Evolutionary conservation across 2,113 vertebrate genomes (phyloP).

Genomic region (Agapornis roseicollis): DNA sequence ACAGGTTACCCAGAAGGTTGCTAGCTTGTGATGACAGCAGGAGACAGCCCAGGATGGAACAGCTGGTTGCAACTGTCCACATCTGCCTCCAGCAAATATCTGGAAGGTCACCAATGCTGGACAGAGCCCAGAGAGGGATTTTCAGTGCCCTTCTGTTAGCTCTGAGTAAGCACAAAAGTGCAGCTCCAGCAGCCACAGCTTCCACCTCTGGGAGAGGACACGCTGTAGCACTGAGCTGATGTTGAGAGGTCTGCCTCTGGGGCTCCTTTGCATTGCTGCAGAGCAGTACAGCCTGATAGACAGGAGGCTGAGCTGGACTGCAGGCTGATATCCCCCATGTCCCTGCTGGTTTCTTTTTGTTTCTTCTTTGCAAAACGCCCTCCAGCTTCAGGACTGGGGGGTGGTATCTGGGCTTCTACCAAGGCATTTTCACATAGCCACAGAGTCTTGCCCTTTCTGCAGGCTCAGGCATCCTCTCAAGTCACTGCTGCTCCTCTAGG

Average conservation of each 20-base stretch:
- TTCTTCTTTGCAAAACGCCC: background rate
- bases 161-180: background rate
- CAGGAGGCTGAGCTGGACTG: background rate
- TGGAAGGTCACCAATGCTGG: background rate
- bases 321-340: background rate
- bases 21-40: background rate
- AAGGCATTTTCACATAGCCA: background rate
- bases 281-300: background rate
- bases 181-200: background rate
- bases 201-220: background rate
- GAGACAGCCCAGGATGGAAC: accelerated
- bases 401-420: background rate
- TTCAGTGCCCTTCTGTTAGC: background rate
- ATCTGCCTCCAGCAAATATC: background rate
- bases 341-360: background rate
- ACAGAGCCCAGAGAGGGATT: background rate
- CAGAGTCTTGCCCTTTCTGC: background rate
- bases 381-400: background rate
- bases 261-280: background rate
- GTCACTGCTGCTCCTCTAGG: background rate
- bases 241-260: background rate
- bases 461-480: background rate
- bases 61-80: background rate
- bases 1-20: background rate
- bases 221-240: background rate